A percentile compares a stretch with the other conserved stretches of the same genome.
phyloP scores from a whole-genome alignment of 2,888 invertebrate genomes.

The Sinotaia quadrata region DNA sequence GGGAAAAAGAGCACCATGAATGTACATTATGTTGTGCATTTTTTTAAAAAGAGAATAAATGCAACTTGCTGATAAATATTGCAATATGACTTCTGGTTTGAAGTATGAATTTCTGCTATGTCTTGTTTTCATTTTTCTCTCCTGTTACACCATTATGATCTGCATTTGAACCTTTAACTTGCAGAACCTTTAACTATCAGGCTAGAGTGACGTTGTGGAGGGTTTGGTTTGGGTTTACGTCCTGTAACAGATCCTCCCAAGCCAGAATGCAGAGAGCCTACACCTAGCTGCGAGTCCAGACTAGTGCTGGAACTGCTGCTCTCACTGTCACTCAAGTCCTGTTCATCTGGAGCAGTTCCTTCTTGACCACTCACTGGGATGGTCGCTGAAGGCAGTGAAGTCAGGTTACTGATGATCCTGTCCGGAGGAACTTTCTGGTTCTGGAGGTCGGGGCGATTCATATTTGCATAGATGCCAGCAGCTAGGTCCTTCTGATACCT shows the following conservation, averaged over 20 bases:
- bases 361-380: constrained; percentile 19
- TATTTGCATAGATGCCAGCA: constrained; percentile 52
- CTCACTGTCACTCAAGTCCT: constrained; percentile 48
- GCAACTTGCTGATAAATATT: no score
- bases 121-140: no score
- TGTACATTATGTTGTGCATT: no score
- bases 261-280: constrained; percentile 40
- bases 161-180: no score
- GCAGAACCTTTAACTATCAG: constrained; percentile 47
- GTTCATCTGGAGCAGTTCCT: constrained; percentile 33
- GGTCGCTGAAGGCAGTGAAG: background rate
- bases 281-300: constrained; percentile 53
- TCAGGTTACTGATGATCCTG: constrained; percentile 28
- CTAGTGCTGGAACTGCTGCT: constrained; percentile 52
- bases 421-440: constrained; percentile 41
- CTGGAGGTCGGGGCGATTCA: constrained; percentile 54
- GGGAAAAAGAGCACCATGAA: no score
- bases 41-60: no score
- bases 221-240: constrained; percentile 53
- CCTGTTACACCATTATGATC: no score
- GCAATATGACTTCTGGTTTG: no score
- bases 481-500: constrained; percentile 55
- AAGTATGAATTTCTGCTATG: no score
- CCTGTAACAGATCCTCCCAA: constrained; percentile 19
- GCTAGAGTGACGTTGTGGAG: constrained; percentile 58